Conservation (phyloP, 2,888 invertebrate species). For the Furcula furcula region DNA sequence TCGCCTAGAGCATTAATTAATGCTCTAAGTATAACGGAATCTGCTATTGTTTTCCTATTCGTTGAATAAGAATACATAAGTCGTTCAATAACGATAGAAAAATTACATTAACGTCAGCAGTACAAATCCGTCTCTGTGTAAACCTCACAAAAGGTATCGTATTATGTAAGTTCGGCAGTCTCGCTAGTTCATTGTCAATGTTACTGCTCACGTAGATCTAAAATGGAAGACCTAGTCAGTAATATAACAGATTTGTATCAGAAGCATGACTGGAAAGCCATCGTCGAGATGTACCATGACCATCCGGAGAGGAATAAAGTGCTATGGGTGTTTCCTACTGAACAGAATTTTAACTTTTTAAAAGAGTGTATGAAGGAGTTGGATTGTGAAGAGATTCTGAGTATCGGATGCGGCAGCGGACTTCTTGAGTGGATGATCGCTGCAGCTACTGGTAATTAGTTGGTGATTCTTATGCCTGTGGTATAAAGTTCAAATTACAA, state of each 20-base stretch:
- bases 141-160: constrained; percentile 33
- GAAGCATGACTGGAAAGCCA: constrained; percentile 71
- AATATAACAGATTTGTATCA: constrained; percentile 60
- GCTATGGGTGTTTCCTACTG: constrained; percentile 89
- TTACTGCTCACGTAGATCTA: constrained; percentile 11
- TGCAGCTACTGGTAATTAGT: constrained; percentile 82
- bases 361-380: constrained; percentile 62
- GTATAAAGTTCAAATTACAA: too few relatives aligned
- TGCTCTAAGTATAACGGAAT: too few relatives aligned
- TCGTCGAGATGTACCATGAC: constrained; percentile 67
- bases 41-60: too few relatives aligned
- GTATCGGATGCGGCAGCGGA: constrained; percentile 91
- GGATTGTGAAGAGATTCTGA: constrained; percentile 78
- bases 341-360: constrained; percentile 83
- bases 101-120: too few relatives aligned
- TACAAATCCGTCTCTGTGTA: constrained; percentile 39
- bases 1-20: too few relatives aligned
- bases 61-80: too few relatives aligned
- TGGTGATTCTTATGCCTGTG: too few relatives aligned
- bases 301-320: constrained; percentile 79
- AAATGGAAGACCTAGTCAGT: constrained; percentile 64
- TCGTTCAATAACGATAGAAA: too few relatives aligned
- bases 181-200: constrained; percentile 41
- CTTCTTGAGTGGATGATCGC: constrained; percentile 90
- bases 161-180: constrained; percentile 29